These are phyloP conservation scores for Aramus guarauna DNA, from an alignment of 2,113 vertebrate species.

Conservation along the genomic window DNA sequence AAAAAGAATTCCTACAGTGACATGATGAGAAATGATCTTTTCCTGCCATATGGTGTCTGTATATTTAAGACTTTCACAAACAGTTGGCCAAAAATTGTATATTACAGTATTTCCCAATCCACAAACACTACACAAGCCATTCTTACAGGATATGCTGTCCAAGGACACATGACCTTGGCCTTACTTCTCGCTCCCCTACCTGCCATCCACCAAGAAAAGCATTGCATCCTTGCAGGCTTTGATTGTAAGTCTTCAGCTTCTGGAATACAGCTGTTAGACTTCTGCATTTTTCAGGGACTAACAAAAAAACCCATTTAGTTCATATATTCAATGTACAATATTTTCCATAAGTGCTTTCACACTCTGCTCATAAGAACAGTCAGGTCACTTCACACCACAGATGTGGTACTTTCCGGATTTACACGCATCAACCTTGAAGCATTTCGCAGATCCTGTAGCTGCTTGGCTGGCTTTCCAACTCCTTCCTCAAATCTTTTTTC, in stretches of 20 bases:
- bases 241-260: not conserved
- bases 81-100: not conserved
- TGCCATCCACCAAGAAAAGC: not conserved
- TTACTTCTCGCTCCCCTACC: not conserved
- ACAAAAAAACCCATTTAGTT: not conserved
- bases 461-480: constrained; percentile 95
- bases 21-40: not conserved
- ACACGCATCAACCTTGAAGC: constrained; percentile 84
- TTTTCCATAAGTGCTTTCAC: not conserved
- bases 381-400: constrained; percentile 80
- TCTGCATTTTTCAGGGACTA: not conserved
- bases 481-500: constrained; percentile 93
- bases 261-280: not conserved
- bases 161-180: not conserved
- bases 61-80: not conserved
- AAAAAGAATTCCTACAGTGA: not conserved
- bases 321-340: not conserved
- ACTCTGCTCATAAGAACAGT: not conserved
- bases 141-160: not conserved
- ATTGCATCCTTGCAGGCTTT: not conserved
- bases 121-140: not conserved
- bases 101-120: not conserved
- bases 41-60: not conserved
- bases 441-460: constrained; percentile 93
- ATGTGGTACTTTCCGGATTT: constrained; percentile 94